phyloP scores from a whole-genome alignment of 2,888 invertebrate genomes.

The Ommatoiulus sabulosus region DNA sequence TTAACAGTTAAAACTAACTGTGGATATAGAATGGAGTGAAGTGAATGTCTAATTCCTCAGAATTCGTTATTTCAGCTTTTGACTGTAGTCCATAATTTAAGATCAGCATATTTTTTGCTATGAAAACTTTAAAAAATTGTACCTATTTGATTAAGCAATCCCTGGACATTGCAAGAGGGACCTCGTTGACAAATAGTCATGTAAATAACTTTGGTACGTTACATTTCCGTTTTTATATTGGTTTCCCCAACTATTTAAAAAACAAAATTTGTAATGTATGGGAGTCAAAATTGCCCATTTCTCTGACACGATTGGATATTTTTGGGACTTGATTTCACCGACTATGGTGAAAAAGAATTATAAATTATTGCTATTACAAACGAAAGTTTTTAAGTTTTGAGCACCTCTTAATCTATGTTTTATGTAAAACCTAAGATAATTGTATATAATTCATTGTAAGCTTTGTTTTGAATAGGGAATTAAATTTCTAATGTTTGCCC shows the following conservation, averaged over 20 bases:
- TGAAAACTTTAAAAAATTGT: background rate
- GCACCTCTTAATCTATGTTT: background rate
- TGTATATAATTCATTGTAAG: background rate
- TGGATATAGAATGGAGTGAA: background rate
- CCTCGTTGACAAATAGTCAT: background rate
- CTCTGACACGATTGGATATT: background rate
- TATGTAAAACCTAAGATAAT: background rate
- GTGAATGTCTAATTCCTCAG: background rate
- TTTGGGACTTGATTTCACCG: too few species aligned
- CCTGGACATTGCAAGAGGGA: slow-evolving; percentile 4
- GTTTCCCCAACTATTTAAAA: background rate
- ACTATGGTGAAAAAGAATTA: background rate
- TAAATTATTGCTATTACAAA: background rate
- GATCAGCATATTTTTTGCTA: slow-evolving; percentile 5
- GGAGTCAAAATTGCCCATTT: background rate
- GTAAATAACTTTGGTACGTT: background rate
- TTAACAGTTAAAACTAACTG: background rate
- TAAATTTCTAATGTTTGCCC: slow-evolving; percentile 4
- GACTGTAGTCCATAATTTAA: slow-evolving; percentile 29
- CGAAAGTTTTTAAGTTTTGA: background rate
- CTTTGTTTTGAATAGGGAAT: background rate
- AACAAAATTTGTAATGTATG: background rate
- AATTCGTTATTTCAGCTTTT: slow-evolving; percentile 32
- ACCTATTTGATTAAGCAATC: background rate
- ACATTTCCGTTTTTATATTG: background rate